Conservation (phyloP, 2,797 vertebrate species). For the Channa striata region DNA sequence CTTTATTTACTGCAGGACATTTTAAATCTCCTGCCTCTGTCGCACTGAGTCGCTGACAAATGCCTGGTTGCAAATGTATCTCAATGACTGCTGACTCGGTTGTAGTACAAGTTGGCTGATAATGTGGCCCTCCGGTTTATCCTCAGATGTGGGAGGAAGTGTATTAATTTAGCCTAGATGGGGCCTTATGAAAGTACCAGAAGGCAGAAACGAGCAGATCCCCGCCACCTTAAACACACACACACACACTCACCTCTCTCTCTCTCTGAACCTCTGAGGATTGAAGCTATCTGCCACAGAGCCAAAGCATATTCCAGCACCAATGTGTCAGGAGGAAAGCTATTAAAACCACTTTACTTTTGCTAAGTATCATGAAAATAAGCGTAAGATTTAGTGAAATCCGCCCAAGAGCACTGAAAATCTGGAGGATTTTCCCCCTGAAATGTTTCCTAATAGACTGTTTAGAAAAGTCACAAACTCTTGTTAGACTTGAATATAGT, state of each 20-base stretch:
- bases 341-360: slow-evolving; percentile 84
- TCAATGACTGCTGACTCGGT: slow-evolving; percentile 80
- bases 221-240: not conserved
- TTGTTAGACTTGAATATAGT: slow-evolving; percentile 58
- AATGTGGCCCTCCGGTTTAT: slow-evolving; percentile 80
- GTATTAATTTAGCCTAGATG: slow-evolving; percentile 79
- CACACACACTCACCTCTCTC: not conserved
- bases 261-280: slow-evolving; percentile 58
- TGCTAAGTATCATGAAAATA: slow-evolving; percentile 83
- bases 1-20: slow-evolving; percentile 79
- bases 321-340: slow-evolving; percentile 81
- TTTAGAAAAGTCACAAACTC: slow-evolving; percentile 75
- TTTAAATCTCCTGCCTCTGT: slow-evolving; percentile 78
- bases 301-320: slow-evolving; percentile 77
- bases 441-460: slow-evolving; percentile 74
- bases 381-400: slow-evolving; percentile 84
- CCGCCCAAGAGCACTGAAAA: slow-evolving; percentile 68
- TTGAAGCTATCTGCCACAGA: slow-evolving; percentile 72
- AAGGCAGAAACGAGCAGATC: slow-evolving; percentile 57
- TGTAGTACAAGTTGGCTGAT: slow-evolving; percentile 75
- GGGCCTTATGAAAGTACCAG: slow-evolving; percentile 63
- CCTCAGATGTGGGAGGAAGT: slow-evolving; percentile 72
- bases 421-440: slow-evolving; percentile 75
- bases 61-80: slow-evolving; percentile 81
- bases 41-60: slow-evolving; percentile 72